Conservation (phyloP, 1,140 invertebrate species). For the Heterodera carotae region DNA sequence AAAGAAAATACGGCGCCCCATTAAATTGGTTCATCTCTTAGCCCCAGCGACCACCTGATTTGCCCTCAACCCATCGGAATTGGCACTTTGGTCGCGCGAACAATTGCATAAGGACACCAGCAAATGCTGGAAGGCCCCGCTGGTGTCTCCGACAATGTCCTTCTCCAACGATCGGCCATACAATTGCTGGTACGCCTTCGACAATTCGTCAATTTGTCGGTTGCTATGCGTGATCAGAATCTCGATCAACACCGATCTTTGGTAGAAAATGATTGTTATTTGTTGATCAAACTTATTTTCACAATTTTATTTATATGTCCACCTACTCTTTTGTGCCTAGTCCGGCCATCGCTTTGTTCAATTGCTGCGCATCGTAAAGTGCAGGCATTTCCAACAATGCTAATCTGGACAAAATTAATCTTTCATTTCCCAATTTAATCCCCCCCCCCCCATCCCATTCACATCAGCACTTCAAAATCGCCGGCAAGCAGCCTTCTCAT, state of each 20-base stretch:
- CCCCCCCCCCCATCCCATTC: conserved; percentile 79
- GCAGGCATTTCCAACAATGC: conserved; percentile 84
- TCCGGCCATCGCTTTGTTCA: conserved; percentile 76
- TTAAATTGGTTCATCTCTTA: background rate
- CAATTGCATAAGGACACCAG: conserved; percentile 71
- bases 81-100: conserved; percentile 63
- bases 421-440: conserved; percentile 83
- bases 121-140: conserved; percentile 85
- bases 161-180: conserved; percentile 82
- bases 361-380: conserved; percentile 81
- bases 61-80: conserved; percentile 55
- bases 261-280: too few relatives aligned
- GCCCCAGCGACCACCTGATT: conserved; percentile 47
- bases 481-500: conserved; percentile 86
- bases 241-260: conserved; percentile 68
- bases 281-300: too few relatives aligned
- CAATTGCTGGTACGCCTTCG: conserved; percentile 71
- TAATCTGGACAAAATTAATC: conserved; percentile 79
- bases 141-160: conserved; percentile 87
- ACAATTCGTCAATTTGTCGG: conserved; percentile 67
- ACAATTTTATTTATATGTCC: conserved; percentile 73
- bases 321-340: conserved; percentile 73
- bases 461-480: conserved; percentile 82
- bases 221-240: conserved; percentile 69
- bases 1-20: too few relatives aligned